Evolutionary conservation across 2,113 vertebrate genomes (phyloP).

Genomic region (Felis chaus): DNA sequence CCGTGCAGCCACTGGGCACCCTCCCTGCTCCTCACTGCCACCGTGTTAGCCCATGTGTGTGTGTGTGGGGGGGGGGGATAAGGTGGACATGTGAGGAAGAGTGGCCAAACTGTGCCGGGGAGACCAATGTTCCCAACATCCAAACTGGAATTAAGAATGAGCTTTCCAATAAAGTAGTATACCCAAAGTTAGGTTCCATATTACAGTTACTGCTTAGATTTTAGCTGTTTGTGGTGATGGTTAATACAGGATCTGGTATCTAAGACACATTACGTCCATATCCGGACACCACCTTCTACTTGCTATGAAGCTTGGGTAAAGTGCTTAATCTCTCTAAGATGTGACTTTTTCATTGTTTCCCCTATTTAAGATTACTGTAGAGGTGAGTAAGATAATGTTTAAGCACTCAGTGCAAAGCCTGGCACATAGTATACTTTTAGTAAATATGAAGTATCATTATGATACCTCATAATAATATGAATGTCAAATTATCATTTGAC

Average conservation of each 20-base stretch:
- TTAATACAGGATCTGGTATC: neutral
- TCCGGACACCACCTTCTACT: neutral
- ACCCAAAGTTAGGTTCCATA: neutral
- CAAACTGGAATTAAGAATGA: neutral
- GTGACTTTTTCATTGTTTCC: neutral
- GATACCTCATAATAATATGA: too few relatives aligned
- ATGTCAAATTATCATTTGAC: too few relatives aligned
- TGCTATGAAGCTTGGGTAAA: neutral
- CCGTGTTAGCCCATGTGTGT: neutral
- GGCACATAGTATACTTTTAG: neutral
- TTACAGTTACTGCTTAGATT: neutral
- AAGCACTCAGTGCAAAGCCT: neutral
- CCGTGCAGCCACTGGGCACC: neutral
- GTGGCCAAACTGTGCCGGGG: neutral
- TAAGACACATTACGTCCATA: neutral
- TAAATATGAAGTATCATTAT: neutral
- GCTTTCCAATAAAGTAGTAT: neutral
- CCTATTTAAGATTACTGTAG: neutral
- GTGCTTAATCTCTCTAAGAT: neutral
- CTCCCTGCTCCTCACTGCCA: neutral
- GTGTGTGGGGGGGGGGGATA: neutral
- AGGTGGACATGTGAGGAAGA: neutral
- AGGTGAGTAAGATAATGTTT: neutral
- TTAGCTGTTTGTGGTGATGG: neutral
- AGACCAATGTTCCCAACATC: neutral